phyloP scores from a whole-genome alignment of 2,113 vertebrate genomes.

The Cettia cetti region DNA sequence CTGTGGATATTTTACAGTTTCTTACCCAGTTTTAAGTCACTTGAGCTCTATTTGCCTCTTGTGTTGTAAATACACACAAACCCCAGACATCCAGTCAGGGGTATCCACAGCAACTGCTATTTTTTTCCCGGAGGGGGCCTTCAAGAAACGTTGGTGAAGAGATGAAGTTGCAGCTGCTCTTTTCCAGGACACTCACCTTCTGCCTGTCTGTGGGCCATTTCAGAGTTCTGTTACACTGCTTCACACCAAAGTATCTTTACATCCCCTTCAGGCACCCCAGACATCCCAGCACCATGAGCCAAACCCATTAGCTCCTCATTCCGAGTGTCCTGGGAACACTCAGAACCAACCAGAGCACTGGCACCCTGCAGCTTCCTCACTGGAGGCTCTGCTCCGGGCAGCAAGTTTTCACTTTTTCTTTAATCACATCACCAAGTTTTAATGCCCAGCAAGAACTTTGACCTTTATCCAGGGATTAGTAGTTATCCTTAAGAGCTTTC shows the following conservation, averaged over 20 bases:
- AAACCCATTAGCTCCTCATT: slow-evolving; percentile 36
- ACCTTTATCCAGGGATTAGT: slow-evolving; percentile 51
- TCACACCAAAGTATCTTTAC: neutral
- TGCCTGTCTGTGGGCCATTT: neutral
- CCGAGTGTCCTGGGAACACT: neutral
- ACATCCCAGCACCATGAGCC: neutral
- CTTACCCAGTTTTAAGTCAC: neutral
- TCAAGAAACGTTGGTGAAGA: neutral
- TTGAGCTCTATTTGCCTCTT: neutral
- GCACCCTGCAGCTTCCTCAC: neutral
- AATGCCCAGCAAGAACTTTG: slow-evolving; percentile 52
- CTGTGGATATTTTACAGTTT: neutral
- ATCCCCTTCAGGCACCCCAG: neutral
- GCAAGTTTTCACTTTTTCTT: slow-evolving; percentile 28
- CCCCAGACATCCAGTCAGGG: neutral
- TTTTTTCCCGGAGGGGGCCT: neutral
- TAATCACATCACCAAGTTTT: slow-evolving; percentile 45
- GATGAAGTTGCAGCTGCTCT: neutral
- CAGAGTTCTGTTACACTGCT: neutral
- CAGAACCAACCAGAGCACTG: neutral
- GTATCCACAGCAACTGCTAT: slow-evolving; percentile 17
- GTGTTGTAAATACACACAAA: neutral
- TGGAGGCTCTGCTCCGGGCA: neutral
- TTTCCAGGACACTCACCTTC: neutral
- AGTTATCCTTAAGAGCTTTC: slow-evolving; percentile 51